phyloP scores from a whole-genome alignment of 1,140 invertebrate genomes.

The Drosophila setifemur region DNA sequence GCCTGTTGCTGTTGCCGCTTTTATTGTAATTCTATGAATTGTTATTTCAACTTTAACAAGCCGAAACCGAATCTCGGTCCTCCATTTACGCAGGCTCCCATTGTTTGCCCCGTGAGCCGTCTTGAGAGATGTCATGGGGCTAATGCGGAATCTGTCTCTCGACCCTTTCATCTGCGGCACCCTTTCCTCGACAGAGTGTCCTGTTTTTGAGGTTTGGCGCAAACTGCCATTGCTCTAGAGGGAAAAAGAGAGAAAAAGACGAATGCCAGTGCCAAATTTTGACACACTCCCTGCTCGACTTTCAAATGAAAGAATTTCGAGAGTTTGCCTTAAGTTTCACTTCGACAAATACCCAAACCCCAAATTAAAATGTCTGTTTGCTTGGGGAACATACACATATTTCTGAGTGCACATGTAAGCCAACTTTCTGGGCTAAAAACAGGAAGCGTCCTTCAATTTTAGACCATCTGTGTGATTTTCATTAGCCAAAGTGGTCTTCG shows the following conservation, averaged over 20 bases:
- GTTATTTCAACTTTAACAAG: slow-evolving; percentile 76
- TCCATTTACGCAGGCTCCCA: slow-evolving; percentile 24
- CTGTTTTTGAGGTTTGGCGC: slow-evolving; percentile 61
- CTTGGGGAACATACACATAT: slow-evolving; percentile 6
- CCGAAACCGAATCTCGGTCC: slow-evolving; percentile 58
- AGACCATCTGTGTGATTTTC: slow-evolving; percentile 27
- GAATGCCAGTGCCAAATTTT: slow-evolving; percentile 17
- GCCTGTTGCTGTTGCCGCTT: slow-evolving; percentile 67
- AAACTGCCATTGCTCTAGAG: slow-evolving; percentile 61
- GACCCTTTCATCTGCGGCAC: not conserved
- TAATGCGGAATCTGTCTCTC: slow-evolving; percentile 52
- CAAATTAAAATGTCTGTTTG: slow-evolving; percentile 26
- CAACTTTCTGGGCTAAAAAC: not conserved
- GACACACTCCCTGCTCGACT: slow-evolving; percentile 24
- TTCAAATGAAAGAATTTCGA: slow-evolving; percentile 29
- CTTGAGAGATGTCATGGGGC: slow-evolving; percentile 68
- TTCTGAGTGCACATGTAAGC: slow-evolving; percentile 14
- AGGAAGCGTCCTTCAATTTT: slow-evolving; percentile 3
- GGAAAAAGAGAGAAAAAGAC: slow-evolving; percentile 33
- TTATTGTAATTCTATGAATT: slow-evolving; percentile 77
- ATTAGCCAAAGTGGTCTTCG: slow-evolving; percentile 26
- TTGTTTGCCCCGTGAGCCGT: slow-evolving; percentile 14
- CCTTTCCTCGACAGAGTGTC: slow-evolving; percentile 30
- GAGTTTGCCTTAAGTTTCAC: slow-evolving; percentile 9
- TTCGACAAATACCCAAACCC: not conserved